Percentiles rank a stretch among this genome's conserved stretches.
phyloP scores from a whole-genome alignment of 2,888 invertebrate genomes.

The Trypoxylon attenuatum region DNA sequence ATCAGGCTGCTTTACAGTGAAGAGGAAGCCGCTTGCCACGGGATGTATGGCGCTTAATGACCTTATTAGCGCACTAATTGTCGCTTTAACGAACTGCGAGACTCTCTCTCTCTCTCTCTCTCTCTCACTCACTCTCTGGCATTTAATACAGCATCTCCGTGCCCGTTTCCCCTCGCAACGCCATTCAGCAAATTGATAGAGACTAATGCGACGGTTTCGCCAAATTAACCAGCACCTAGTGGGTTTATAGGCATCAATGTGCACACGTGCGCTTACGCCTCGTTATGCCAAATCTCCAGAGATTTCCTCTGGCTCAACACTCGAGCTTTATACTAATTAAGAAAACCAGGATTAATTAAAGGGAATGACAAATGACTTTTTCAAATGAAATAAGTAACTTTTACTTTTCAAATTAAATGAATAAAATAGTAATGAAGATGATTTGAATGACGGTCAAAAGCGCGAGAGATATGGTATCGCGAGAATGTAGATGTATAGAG shows the following conservation, averaged over 20 bases:
- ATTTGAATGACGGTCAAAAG: no score
- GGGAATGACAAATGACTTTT: no score
- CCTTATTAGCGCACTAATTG: conserved; percentile 64
- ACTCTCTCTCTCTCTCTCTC: conserved; percentile 37
- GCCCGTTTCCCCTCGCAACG: conserved; percentile 26
- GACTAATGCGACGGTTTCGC: conserved; percentile 51
- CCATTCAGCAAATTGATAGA: conserved; percentile 58
- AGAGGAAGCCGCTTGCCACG: conserved; percentile 9
- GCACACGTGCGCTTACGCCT: no score
- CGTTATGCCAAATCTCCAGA: no score
- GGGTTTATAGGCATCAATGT: conserved; percentile 3
- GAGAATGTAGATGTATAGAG: no score
- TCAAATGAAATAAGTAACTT: no score
- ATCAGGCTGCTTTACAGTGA: conserved; percentile 25
- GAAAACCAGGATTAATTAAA: no score
- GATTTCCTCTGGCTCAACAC: no score
- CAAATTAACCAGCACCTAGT: conserved; percentile 13
- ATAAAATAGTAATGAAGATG: no score
- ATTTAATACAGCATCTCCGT: conserved; percentile 36
- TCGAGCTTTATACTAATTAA: no score
- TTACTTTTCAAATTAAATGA: no score
- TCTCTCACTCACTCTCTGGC: conserved; percentile 23
- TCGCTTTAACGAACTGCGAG: conserved; percentile 62
- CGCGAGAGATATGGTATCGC: no score
- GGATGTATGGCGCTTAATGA: conserved; percentile 56